Percentiles rank a stretch among this genome's conserved stretches.
phyloP scores from a whole-genome alignment of 2,797 vertebrate species.

The Girardinus metallicus region DNA sequence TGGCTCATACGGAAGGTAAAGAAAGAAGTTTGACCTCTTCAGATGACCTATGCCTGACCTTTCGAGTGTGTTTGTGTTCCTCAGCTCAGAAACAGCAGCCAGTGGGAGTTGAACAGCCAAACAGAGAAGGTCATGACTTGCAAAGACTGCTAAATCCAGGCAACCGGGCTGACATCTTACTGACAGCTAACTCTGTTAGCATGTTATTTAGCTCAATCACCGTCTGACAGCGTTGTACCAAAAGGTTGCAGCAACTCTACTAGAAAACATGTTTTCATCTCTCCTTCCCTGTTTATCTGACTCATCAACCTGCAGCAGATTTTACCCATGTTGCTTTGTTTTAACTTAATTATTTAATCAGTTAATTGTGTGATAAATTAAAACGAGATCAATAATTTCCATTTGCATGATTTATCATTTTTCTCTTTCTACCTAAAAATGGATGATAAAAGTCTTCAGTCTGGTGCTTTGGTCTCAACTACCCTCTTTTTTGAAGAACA shows the following conservation, averaged over 20 bases:
- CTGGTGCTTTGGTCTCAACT: no score
- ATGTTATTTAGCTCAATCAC: constrained; percentile 9
- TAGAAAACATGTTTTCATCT: not conserved
- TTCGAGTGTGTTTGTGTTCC: constrained; percentile 26
- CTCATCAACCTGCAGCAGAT: not conserved
- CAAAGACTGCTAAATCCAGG: constrained; percentile 21
- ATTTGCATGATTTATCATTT: no score
- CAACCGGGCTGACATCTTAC: constrained; percentile 5
- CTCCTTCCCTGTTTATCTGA: not conserved
- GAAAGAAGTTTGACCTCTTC: constrained; percentile 34
- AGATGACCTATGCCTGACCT: constrained; percentile 55
- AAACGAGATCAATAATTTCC: no score
- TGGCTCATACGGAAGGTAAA: constrained; percentile 24
- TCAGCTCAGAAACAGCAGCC: constrained; percentile 3
- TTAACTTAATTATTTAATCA: no score
- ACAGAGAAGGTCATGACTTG: constrained; percentile 37
- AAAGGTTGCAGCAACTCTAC: not conserved
- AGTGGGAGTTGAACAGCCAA: constrained; percentile 30
- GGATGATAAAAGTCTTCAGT: no score
- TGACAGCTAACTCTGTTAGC: constrained; percentile 20
- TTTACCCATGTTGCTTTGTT: no score
- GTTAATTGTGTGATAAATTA: no score
- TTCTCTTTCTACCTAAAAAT: no score
- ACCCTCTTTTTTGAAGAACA: no score
- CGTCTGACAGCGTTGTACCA: not conserved